Percentiles rank a stretch among this genome's conserved stretches.
Conservation (phyloP, 1,140 invertebrate species). For the Drepana arcuata region DNA sequence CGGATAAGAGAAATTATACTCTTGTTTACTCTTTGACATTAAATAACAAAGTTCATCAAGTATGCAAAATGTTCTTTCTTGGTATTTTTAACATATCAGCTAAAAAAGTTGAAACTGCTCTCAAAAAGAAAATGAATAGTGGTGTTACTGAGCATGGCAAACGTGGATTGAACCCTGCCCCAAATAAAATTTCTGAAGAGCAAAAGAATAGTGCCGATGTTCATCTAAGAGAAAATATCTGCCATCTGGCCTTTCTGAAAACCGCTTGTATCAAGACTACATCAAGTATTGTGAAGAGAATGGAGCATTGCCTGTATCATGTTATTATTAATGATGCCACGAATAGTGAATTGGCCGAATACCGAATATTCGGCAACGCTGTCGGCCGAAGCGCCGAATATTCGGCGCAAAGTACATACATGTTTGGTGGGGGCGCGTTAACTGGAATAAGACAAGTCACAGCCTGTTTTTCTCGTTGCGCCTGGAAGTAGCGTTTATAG, state of each 20-base stretch:
- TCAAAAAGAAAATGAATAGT: neutral
- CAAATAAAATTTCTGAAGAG: conserved; percentile 5
- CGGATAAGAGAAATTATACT: neutral
- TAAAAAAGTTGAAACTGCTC: conserved; percentile 1
- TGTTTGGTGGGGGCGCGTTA: too few species aligned
- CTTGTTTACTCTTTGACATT: neutral
- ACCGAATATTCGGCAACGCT: too few species aligned
- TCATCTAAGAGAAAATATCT: neutral
- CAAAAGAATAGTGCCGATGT: neutral
- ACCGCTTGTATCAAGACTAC: neutral
- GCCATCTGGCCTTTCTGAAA: neutral
- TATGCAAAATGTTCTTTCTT: conserved; percentile 3
- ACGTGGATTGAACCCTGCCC: conserved; percentile 1
- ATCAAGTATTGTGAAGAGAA: neutral
- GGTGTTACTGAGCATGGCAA: conserved; percentile 2
- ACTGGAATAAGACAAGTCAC: too few species aligned
- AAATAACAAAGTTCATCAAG: neutral
- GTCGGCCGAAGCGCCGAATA: too few species aligned
- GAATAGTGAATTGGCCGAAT: too few species aligned
- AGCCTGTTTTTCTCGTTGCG: too few species aligned
- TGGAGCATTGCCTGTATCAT: neutral
- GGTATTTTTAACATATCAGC: conserved; percentile 4
- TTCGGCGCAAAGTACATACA: too few species aligned
- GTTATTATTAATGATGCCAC: neutral
- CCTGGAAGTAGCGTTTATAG: too few species aligned